Evolutionary conservation across 2,113 vertebrate genomes (phyloP), one percentile per base, ranked within the genome.

Genomic region (Chaenogobius annularis): DNA sequence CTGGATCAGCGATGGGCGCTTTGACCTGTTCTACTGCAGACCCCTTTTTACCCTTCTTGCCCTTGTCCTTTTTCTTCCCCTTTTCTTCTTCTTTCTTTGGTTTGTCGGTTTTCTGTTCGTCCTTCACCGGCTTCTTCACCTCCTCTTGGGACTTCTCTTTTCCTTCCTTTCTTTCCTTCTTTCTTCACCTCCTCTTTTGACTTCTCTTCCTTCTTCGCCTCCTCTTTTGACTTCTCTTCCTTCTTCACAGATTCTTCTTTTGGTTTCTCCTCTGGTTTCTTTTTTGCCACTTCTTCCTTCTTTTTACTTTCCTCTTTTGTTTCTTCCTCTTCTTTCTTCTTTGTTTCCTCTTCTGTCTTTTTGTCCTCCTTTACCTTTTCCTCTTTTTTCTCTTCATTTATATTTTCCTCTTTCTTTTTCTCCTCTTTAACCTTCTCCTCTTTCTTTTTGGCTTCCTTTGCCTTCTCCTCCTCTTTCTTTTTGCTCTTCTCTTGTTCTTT

Each of bases 1-100:
- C 96, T 20, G 96, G 95, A 87, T 94, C 96, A 71, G 96, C 96
- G 68, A 97, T 98, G 0, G 95, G 96, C 1, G 96, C 96, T 84
- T 96, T 96, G 89, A 95, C 89, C 40, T 81, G 77, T 68, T 88
- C 85, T 74, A 87, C 82, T 23, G 67, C 69, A 0, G 40, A 22
- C 2, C 44, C 73, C 54, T 80, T 74, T 35, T 75, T 67, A 26
- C 75, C 78, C 40, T 84, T 86, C 67, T 89, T 86, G 56, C 72
- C 79, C 37, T 78, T 84, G 43, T 67, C 79, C 44, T 78, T 84
- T 48, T 67, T 84, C 69, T 85, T 85, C 13, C 69, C 75, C 46
- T 85, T 83, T 20, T 62, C 69, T 47, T 73, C 69, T 58, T 82
- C 65, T 23, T 66, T 61, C 13, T 58, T 73, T 40, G 74, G 70